A percentile compares a stretch with the other conserved stretches of the same genome.
Evolutionary conservation across 2,888 invertebrate genomes (phyloP).

Genomic region (Drosophila percnosoma): DNA sequence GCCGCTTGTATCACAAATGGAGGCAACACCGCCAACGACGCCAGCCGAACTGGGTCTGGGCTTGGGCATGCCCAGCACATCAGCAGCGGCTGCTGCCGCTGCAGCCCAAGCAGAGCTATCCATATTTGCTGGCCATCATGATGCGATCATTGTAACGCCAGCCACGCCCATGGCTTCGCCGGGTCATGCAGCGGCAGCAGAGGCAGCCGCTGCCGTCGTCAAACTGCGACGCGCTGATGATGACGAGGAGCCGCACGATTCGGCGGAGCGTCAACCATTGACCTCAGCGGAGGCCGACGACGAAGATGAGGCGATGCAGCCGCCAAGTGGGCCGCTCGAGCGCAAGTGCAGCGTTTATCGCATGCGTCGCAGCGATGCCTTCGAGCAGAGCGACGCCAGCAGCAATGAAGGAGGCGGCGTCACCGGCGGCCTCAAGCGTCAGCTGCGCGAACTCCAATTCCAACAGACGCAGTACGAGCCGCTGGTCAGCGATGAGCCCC

Average conservation of each 20-base stretch:
- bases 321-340: constrained; percentile 82
- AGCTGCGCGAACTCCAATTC: constrained; percentile 81
- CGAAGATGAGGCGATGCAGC: constrained; percentile 76
- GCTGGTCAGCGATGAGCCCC: constrained; percentile 82
- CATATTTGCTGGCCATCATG: constrained; percentile 76
- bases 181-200: constrained; percentile 76
- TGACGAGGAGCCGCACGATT: constrained; percentile 63
- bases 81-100: constrained; percentile 59
- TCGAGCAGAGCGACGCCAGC: constrained; percentile 67
- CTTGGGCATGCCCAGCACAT: constrained; percentile 65
- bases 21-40: constrained; percentile 83
- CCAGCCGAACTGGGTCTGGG: constrained; percentile 59
- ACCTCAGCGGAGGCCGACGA: constrained; percentile 65
- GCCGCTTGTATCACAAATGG: constrained; percentile 84
- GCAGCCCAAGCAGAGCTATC: constrained; percentile 47
- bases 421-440: constrained; percentile 69
- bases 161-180: constrained; percentile 85
- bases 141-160: constrained; percentile 85
- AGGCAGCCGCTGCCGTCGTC: constrained; percentile 12
- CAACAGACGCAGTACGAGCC: constrained; percentile 82
- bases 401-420: constrained; percentile 40
- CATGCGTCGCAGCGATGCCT: constrained; percentile 83
- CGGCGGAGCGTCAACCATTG: constrained; percentile 73
- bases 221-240: constrained; percentile 66
- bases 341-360: constrained; percentile 85